These are phyloP conservation scores for Amphiduros pacificus DNA, from an alignment of 2,888 invertebrate species.

Conservation along the genomic window DNA sequence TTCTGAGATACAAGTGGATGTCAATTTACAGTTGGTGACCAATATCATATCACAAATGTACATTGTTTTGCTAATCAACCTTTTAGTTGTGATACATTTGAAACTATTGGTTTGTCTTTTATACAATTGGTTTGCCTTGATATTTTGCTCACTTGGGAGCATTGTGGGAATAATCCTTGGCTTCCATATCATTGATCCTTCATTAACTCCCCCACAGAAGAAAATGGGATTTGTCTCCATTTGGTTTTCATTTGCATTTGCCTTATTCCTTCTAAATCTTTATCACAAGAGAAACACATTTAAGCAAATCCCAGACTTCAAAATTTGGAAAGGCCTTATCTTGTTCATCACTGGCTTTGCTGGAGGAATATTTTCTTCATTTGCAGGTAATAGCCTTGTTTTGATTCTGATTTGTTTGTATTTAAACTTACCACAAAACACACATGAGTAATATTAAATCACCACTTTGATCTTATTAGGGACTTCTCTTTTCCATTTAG, in stretches of 20 bases:
- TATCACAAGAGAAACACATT: conserved; percentile 36
- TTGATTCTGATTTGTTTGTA: too few relatives aligned
- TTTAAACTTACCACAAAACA: too few relatives aligned
- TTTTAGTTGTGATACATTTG: too few relatives aligned
- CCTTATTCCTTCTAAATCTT: conserved; percentile 46
- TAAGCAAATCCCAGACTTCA: conserved; percentile 29
- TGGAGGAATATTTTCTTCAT: conserved; percentile 47
- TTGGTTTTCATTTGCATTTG: conserved; percentile 50
- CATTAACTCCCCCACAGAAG: conserved; percentile 40
- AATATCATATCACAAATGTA: too few relatives aligned
- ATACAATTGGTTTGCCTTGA: too few relatives aligned
- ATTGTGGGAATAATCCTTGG: conserved; percentile 48
- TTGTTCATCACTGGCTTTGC: conserved; percentile 41
- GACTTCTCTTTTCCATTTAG: too few relatives aligned
- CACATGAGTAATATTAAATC: too few relatives aligned
- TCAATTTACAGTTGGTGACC: too few relatives aligned
- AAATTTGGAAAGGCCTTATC: conserved; percentile 36
- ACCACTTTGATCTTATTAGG: too few relatives aligned
- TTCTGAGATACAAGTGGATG: too few relatives aligned
- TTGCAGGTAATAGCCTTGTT: conserved; percentile 53
- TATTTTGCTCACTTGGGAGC: conserved; percentile 36
- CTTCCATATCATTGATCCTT: conserved; percentile 35
- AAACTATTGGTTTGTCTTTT: too few relatives aligned
- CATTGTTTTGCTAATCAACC: too few relatives aligned
- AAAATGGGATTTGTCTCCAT: conserved; percentile 54